Evolutionary conservation across 2,888 invertebrate genomes (phyloP).

Genomic region (Stenodema calcarata): DNA sequence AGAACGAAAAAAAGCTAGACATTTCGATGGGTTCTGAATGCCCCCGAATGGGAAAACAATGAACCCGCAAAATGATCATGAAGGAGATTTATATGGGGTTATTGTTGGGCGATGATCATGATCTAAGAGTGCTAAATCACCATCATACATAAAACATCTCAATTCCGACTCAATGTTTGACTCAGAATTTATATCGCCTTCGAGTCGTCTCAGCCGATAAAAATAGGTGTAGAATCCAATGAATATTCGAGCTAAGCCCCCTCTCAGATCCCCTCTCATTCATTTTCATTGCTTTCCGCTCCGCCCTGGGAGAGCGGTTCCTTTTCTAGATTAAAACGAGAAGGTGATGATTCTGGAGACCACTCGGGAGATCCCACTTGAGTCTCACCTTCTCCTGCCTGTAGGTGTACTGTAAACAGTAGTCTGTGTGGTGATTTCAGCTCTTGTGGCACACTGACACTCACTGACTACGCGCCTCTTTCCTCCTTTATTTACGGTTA

Average conservation of each 20-base stretch:
- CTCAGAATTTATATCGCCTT: no score
- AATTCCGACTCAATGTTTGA: no score
- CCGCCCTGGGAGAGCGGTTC: background rate
- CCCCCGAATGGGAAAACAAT: no score
- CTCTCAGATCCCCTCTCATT: background rate
- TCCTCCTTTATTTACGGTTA: background rate
- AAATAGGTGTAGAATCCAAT: background rate
- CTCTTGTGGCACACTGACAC: background rate
- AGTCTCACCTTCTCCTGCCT: background rate
- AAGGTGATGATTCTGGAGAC: background rate
- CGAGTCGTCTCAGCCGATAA: no score
- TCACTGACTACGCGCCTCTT: background rate
- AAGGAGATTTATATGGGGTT: no score
- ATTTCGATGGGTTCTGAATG: no score
- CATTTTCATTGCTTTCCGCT: background rate
- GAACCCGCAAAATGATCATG: no score
- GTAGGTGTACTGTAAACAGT: background rate
- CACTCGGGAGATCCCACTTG: background rate
- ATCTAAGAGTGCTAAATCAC: no score
- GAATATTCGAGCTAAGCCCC: background rate
- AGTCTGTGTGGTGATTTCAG: background rate
- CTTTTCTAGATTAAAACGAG: background rate
- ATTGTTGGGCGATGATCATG: no score
- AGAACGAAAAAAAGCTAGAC: no score
- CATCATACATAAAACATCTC: no score